Evolutionary conservation across 2,888 invertebrate species (phyloP).

Genomic region (Chaetoderma sp.): DNA sequence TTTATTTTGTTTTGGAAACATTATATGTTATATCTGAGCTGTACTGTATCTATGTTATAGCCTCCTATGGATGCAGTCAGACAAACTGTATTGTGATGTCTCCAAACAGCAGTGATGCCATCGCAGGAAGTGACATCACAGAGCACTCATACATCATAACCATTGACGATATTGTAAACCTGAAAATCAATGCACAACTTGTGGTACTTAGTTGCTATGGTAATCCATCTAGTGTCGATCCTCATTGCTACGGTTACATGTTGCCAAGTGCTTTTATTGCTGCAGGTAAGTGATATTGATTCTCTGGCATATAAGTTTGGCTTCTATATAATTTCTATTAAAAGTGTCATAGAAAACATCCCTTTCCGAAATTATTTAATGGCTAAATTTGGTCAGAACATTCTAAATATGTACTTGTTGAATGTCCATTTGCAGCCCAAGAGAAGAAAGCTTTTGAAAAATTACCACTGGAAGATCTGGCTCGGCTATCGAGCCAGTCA

Average conservation of each 20-base stretch:
- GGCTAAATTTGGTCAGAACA: too few species aligned
- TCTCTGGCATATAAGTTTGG: too few species aligned
- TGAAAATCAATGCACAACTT: conserved; percentile 55
- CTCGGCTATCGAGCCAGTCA: too few species aligned
- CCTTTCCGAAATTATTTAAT: too few species aligned
- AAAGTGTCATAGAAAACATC: too few species aligned
- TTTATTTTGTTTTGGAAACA: too few species aligned
- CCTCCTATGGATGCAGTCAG: conserved; percentile 56
- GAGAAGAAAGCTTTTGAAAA: too few species aligned
- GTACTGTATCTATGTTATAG: conserved; percentile 37
- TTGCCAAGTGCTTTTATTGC: conserved; percentile 55
- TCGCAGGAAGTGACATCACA: conserved; percentile 33
- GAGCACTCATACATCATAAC: conserved; percentile 56
- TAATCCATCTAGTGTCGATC: conserved; percentile 40
- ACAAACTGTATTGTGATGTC: conserved; percentile 56
- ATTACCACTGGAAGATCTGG: too few species aligned
- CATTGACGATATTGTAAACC: conserved; percentile 53
- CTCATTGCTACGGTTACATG: conserved; percentile 35
- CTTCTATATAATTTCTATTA: too few species aligned
- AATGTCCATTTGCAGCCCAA: too few species aligned
- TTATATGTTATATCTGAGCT: too few species aligned
- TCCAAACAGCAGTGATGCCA: conserved; percentile 44
- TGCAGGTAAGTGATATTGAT: conserved; percentile 43
- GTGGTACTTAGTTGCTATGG: conserved; percentile 61
- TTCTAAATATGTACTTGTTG: too few species aligned